Evolutionary conservation across 2,888 invertebrate species (phyloP).

Genomic region (Theodoxus fluviatilis): DNA sequence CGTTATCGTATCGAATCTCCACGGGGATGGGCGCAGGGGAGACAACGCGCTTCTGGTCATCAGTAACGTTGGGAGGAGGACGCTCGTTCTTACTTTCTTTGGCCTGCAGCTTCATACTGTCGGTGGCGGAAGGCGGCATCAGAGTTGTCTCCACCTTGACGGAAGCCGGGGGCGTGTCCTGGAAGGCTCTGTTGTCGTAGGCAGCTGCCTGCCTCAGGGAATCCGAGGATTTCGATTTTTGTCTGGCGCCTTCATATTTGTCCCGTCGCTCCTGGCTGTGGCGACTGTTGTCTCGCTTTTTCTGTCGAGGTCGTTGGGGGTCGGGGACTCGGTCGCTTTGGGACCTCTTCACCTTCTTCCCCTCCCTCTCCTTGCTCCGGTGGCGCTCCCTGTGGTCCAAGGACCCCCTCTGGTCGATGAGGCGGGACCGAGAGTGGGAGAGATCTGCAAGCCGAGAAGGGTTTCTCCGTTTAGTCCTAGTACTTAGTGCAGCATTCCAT

Average conservation of each 20-base stretch:
- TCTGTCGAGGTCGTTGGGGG: background rate
- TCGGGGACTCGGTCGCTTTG: constrained; percentile 34
- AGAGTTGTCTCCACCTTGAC: background rate
- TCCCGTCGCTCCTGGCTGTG: background rate
- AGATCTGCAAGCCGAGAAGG: constrained; percentile 19
- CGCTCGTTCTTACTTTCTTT: constrained; percentile 25
- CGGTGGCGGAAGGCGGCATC: constrained; percentile 30
- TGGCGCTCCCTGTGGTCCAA: constrained; percentile 21
- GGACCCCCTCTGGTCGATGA: constrained; percentile 10
- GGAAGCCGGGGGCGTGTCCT: background rate
- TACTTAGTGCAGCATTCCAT: no score
- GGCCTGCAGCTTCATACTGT: constrained; percentile 39
- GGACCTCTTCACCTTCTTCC: constrained; percentile 36
- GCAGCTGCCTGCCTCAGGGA: constrained; percentile 13
- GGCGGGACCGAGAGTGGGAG: constrained; percentile 23
- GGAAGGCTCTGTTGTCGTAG: constrained; percentile 26
- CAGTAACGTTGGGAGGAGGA: constrained; percentile 34
- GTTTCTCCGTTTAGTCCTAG: no score
- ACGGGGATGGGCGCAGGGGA: background rate
- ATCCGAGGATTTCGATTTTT: constrained; percentile 25
- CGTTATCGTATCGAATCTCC: background rate
- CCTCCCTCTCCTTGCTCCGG: constrained; percentile 22
- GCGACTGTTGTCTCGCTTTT: no score
- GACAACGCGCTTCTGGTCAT: constrained; percentile 35
- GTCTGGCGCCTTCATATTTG: background rate